Evolutionary conservation across 1,140 invertebrate species (phyloP), one percentile per base, ranked within the genome.

Genomic region (Brachionus rubens): DNA sequence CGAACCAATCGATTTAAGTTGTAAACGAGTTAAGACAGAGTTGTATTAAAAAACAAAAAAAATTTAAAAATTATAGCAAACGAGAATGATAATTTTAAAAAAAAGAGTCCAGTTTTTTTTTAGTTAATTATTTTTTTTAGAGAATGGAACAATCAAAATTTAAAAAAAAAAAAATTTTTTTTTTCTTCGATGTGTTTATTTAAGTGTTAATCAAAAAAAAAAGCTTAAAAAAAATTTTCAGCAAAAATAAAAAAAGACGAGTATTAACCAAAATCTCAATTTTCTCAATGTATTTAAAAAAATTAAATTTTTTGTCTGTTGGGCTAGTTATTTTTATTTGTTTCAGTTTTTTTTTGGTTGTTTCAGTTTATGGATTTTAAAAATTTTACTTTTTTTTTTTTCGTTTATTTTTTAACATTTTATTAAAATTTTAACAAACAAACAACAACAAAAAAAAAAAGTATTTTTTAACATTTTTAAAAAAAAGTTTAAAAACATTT

Each of bases 11-110:
- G 68, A 72, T 50, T 30, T 72, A 30, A 72, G 68, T 54, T 72
- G 46, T 54, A 72, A 72, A 72, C 68, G 68, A 48, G 68, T 72
- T 54, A 72, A 72, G 46, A 65, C 36, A 26, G 54, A 59, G 54
- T 59, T 59, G 54, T 59, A 59, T 36, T 59, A 59, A 59, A 16
- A n/a, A 59, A 33, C 19, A 28, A 59, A 59, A 59, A 33, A 30
- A 33, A 28, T 21, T 16, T 48, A n/a, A 16, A 16, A 48, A 48
- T 48, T 16, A 48, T n/a, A n/a, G n/a, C n/a, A n/a, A n/a, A n/a
- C 12, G 46, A 48, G 19, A 16, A 48, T 30, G 33, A 33, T 59
- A 33, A 33, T 30, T 33, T 33, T 4, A 59, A 24, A 33, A 33
- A 59, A 28, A 54, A 28, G 26, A 33, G 12, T 30, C 30, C 19